Percentiles rank a stretch among this genome's conserved stretches.
These are phyloP conservation scores for Phrynosoma platyrhinos DNA, from an alignment of 2,113 vertebrate genomes.

Conservation along the genomic window DNA sequence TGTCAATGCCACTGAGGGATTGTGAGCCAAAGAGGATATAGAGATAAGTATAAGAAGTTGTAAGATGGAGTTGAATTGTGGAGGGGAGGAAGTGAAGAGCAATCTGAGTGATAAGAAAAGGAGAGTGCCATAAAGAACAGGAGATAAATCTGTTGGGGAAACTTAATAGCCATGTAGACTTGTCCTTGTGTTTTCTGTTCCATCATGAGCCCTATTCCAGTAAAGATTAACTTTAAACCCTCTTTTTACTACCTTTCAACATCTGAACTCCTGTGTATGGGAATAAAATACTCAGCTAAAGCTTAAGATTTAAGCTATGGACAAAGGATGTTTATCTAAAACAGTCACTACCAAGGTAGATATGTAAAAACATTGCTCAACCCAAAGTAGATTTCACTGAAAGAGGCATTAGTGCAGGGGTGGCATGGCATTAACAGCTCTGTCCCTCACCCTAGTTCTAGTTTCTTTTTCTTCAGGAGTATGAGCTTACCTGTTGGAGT, in stretches of 20 bases:
- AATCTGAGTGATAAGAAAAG: not conserved
- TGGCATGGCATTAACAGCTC: no score
- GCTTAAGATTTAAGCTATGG: not conserved
- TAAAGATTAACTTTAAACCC: not conserved
- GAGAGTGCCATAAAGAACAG: not conserved
- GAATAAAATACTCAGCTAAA: not conserved
- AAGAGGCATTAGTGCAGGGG: not conserved
- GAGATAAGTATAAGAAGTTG: not conserved
- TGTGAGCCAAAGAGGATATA: not conserved
- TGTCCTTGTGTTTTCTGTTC: not conserved
- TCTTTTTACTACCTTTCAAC: not conserved
- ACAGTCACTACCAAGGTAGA: not conserved
- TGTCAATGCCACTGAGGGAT: not conserved
- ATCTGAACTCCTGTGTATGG: not conserved
- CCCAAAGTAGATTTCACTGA: not conserved
- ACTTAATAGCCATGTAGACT: not conserved
- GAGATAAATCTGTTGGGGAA: not conserved
- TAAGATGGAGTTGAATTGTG: not conserved
- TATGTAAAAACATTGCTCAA: not conserved
- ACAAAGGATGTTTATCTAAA: not conserved
- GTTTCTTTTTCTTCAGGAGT: no score
- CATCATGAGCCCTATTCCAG: not conserved
- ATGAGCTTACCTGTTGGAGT: no score
- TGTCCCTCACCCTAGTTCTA: no score
- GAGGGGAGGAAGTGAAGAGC: not conserved